phyloP scores from a whole-genome alignment of 2,113 vertebrate genomes.

The Acanthochromis polyacanthus region DNA sequence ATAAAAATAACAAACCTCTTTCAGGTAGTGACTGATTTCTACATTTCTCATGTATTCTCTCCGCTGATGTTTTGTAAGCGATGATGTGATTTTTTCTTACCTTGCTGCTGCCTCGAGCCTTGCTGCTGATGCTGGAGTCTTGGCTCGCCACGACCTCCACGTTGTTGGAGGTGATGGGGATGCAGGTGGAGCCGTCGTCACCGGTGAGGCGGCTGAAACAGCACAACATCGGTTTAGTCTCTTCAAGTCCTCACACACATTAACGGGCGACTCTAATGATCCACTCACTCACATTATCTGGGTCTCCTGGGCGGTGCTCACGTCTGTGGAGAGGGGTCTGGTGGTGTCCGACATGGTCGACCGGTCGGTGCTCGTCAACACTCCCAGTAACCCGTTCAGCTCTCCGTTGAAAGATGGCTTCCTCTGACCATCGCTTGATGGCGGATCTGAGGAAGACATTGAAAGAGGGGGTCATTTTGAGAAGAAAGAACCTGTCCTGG shows the following conservation, averaged over 20 bases:
- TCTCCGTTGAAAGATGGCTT: conserved; percentile 92
- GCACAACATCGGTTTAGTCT: background rate
- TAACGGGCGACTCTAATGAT: background rate
- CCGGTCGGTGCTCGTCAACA: conserved; percentile 84
- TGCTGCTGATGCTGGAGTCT: conserved; percentile 97
- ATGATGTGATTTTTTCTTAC: conserved; percentile 75
- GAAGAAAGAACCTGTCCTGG: background rate
- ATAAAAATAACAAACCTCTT: background rate
- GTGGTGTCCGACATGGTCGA: conserved; percentile 83
- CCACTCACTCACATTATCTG: conserved; percentile 96
- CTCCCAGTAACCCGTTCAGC: conserved; percentile 93
- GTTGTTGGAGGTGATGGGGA: conserved; percentile 92
- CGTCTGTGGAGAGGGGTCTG: conserved; percentile 84
- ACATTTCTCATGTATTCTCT: background rate
- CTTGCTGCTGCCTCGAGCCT: conserved; percentile 98
- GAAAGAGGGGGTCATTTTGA: background rate
- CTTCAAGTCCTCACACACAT: background rate
- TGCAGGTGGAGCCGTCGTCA: conserved; percentile 92
- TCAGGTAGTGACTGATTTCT: background rate
- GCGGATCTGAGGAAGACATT: conserved; percentile 81
- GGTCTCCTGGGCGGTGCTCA: conserved; percentile 87
- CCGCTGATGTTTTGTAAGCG: background rate
- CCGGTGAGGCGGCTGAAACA: conserved; percentile 91
- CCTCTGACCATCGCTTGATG: conserved; percentile 84
- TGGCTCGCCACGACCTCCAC: conserved; percentile 98